These are phyloP conservation scores for Eudasyphora cyanicolor DNA, from an alignment of 2,888 invertebrate species.

Conservation along the genomic window DNA sequence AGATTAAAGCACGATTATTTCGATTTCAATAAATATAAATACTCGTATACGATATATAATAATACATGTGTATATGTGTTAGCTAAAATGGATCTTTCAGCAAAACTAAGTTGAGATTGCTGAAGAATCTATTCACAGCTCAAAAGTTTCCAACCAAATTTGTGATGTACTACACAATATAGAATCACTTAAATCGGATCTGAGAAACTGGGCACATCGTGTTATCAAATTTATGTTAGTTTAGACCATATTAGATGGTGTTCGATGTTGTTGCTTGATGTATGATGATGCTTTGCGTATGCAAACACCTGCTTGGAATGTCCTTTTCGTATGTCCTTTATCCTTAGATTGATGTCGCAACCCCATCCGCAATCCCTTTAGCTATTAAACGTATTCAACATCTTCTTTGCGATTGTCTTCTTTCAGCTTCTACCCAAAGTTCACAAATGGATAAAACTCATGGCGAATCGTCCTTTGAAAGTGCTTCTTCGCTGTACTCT, in stretches of 20 bases:
- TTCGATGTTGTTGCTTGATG: slow-evolving; percentile 79
- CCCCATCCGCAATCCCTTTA: neutral
- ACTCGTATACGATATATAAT: slow-evolving; percentile 50
- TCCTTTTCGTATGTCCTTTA: slow-evolving; percentile 11
- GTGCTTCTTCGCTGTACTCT: slow-evolving; percentile 90
- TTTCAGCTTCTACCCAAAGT: slow-evolving; percentile 78
- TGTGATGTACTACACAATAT: neutral
- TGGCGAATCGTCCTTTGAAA: slow-evolving; percentile 93
- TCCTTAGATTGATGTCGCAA: slow-evolving; percentile 40
- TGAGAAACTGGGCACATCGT: slow-evolving; percentile 34
- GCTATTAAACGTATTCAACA: slow-evolving; percentile 68
- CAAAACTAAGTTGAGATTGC: neutral
- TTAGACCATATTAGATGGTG: slow-evolving; percentile 70
- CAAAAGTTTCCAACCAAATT: neutral
- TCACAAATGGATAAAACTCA: slow-evolving; percentile 82
- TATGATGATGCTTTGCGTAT: slow-evolving; percentile 72
- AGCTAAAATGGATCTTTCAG: slow-evolving; percentile 14
- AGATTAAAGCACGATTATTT: slow-evolving; percentile 58
- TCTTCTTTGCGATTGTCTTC: slow-evolving; percentile 69
- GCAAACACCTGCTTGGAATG: slow-evolving; percentile 60
- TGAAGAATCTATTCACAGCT: neutral
- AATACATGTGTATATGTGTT: slow-evolving; percentile 45
- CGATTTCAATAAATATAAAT: slow-evolving; percentile 1
- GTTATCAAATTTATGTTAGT: slow-evolving; percentile 45
- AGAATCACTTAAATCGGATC: neutral